Base-by-base conservation (phyloP, 64 coral and sea anemone genomes). In the Trachythela sp. region DNA sequence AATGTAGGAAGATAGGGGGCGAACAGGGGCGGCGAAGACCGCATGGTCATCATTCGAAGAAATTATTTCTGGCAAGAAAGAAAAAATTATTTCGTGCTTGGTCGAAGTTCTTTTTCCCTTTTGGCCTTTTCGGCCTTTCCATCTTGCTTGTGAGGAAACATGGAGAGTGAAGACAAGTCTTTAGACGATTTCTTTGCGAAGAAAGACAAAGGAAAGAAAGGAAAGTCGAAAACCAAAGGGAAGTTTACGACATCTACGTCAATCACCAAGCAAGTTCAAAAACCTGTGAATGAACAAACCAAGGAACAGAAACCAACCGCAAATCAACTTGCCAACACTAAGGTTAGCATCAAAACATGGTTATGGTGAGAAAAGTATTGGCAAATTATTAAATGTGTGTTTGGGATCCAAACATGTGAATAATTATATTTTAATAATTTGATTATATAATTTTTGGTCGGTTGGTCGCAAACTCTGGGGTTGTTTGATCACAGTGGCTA, bases 181-280 rank as follows among this genome's bases (percentile, higher is more conserved):
- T 92, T 99, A 77, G 96, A 99, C 41, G 93, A 94, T 99, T 99
- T 99, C 87, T 99, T 99, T 71, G 93, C 96, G 77, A 99, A 99
- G 91, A 99, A 99, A 93, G 84, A 64, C 22, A 99, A 99, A 77
- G 96, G 91, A 54, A 99, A 99, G 91, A 99, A 99, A 87, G 88
- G 86, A 36, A 99, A 99, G 92, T 85, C 60, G 84, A 99, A 99
- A 41, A 83, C 85, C 29, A 97, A 97, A 35, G 85, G 88, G 18
- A 97, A 97, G 85, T 99, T 99, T 32, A 99, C 96, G 24, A 99
- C 96, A 4, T 91, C 91, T 20, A 88, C 94, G 45, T 89, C 91
- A 26, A 99, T 99, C 29, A 99, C 96, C 30, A 94, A 99, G 71
- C 96, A 99, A 95, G 96, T 93, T 36, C 90, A 99, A 89, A 99